Base-by-base conservation (phyloP, 2,888 invertebrate species). In the Andrena bicolor region DNA sequence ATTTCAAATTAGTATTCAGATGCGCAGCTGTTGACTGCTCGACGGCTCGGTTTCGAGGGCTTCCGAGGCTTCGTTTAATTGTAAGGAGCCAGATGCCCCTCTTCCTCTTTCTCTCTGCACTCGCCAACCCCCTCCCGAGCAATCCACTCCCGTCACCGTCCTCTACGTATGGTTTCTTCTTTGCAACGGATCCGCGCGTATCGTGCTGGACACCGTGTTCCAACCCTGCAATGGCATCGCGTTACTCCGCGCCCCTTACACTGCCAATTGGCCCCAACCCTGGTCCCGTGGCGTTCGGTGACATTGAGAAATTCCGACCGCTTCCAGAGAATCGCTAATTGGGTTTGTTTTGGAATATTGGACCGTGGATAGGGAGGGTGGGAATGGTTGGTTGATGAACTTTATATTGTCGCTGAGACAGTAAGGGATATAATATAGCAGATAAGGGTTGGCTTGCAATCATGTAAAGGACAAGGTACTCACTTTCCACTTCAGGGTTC, bases 41-140 rank as follows among this genome's bases (percentile, higher is more conserved):
- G 90, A 90, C 88, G 91, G 90, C 87, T 91, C 90, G 89, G 88
- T 91, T 85, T 92, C 92, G 91, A 92, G 89, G 91, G 92, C 91
- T 92, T 93, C 92, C 90, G 91, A 92, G 93, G 92, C 93, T 93
- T 93, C 93, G 92, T 92, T 93, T 93, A 93, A 93, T 93, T 93
- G 93, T 92, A 83, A 88, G 87, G 89, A 92, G 91, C 90, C 93
- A 93, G 93, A 93, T 93, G 92, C 93, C 91, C 41, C 91, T 89
- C 90, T 83, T 84, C 83, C 75, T 83, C 83, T 79, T 80, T 84
- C 60, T 81, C 86, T 63, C 58, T 76, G 74, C 73, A 63, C 65
- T 76, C 68, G 30, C 75, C 84, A 74, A 75, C 80, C 72, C 61
- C 82, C 71, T 77, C 84, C 77, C 53, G 71, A 35, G 65, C 78